Conservation (phyloP, 2,113 vertebrate genomes). For the Pangasianodon hypophthalmus region DNA sequence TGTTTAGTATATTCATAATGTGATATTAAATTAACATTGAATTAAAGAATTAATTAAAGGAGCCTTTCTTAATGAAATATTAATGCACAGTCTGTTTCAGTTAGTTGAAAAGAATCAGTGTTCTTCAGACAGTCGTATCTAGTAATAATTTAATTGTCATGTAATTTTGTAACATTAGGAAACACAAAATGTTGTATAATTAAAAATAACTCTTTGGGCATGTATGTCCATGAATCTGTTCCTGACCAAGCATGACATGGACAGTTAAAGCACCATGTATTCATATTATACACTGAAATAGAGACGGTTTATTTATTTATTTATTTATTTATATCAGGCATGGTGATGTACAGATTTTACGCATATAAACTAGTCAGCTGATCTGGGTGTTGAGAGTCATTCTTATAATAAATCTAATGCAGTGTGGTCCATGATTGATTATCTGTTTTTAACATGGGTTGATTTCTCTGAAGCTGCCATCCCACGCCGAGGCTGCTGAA, state of each 20-base stretch:
- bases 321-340: background rate
- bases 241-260: background rate
- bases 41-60: background rate
- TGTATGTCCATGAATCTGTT: background rate
- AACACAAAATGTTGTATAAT: background rate
- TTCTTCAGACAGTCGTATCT: background rate
- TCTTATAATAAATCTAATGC: slow-evolving; percentile 32
- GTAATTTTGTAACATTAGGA: background rate
- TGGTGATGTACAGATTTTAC: background rate
- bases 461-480: slow-evolving; percentile 43
- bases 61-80: background rate
- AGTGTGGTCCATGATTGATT: slow-evolving; percentile 47
- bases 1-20: background rate
- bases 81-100: background rate
- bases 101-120: background rate
- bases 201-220: background rate
- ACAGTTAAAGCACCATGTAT: background rate
- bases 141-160: background rate
- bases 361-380: slow-evolving; percentile 42
- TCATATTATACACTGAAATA: background rate
- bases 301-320: background rate
- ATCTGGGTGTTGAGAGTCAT: background rate
- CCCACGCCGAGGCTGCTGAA: background rate
- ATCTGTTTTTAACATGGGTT: slow-evolving; percentile 50
- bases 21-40: background rate